Base-by-base conservation (phyloP, 2,113 vertebrate species). In the Rhinogobius similis region DNA sequence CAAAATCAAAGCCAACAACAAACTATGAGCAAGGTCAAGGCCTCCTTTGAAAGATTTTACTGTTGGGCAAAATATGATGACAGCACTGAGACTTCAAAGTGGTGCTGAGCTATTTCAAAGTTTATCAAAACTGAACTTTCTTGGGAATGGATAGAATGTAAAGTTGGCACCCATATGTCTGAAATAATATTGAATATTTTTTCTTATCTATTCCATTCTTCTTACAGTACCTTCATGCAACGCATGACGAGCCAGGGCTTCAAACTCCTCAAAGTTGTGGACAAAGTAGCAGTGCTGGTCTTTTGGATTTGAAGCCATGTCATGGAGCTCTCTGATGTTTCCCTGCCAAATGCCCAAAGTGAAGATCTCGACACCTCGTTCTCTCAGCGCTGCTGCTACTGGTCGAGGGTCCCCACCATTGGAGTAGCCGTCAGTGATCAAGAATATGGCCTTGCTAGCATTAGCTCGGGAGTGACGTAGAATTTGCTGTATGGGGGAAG, bases 321-420 rank as follows among this genome's bases (percentile, higher is more conserved):
- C 98, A 24, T 98, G 96, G 20, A 99, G 93, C 61, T 99, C 98
- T 63, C 95, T 91, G 72, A 98, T 97, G 80, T 99, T 99, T 0
- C 98, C 98, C 81, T 99, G 97, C 97, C 97, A 99, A 89, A 99
- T 99, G 36, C 98, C 98, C 59, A 99, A 91, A 0, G 98, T 99
- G 89, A 97, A 99, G 90, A 99, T 97, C 91, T 99, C 97, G 32
- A 98, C 97, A 12, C 96, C 96, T 20, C 92, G 93, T 23, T 96
- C 94, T 58, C 96, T 91, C 56, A 99, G 93, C 0, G 93, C 93
- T 0, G 96, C 93, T 7, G 98, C 98, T 72, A 97, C 83, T 0
- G 96, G 97, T 58, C 97, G 94, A 1, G 98, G 98, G 83, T 99
- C 98, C 18, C 98, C 98, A 0, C 98, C 98, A 0, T 98, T 99